These are phyloP conservation scores for Crotalus horridus DNA, from an alignment of 2,113 vertebrate genomes.

Conservation along the genomic window DNA sequence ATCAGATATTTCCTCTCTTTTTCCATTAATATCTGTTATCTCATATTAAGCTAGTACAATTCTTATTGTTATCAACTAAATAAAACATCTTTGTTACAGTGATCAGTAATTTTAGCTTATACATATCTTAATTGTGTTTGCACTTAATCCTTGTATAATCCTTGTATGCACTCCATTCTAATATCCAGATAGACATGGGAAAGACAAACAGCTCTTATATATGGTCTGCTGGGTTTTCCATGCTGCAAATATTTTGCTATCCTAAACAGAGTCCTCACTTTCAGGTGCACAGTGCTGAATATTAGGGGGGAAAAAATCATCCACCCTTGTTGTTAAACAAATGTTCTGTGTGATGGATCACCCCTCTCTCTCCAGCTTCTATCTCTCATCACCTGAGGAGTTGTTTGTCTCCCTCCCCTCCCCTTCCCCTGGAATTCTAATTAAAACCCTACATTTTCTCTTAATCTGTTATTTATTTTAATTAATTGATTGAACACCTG, in stretches of 20 bases:
- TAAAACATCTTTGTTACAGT: no score
- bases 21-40: no score
- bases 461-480: constrained; percentile 27
- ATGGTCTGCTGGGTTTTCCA: not conserved
- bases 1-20: no score
- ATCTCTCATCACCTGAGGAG: not conserved
- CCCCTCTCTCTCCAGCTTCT: not conserved
- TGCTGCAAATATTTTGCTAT: not conserved
- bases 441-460: not conserved
- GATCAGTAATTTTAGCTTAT: no score
- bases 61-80: no score
- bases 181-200: not conserved
- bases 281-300: not conserved
- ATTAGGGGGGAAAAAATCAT: not conserved
- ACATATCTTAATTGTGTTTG: no score
- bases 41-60: no score
- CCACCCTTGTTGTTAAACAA: not conserved
- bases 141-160: no score
- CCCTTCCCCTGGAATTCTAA: not conserved
- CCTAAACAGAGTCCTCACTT: not conserved
- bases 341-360: not conserved
- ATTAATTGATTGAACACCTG: constrained; percentile 15
- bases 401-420: not conserved
- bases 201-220: not conserved
- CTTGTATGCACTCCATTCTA: not conserved